Conservation (phyloP, 1,140 invertebrate species). For the Amyelois transitella region DNA sequence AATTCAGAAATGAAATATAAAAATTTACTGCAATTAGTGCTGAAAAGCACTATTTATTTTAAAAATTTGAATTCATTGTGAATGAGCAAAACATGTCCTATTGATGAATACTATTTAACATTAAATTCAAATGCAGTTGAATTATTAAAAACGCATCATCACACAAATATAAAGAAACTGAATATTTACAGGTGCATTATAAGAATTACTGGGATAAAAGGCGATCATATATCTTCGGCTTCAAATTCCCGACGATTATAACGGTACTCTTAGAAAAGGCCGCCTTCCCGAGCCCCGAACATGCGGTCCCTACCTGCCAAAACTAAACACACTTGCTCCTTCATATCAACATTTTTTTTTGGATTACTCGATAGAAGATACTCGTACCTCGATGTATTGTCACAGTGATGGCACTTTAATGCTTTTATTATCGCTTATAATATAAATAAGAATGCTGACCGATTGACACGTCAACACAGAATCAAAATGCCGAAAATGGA, state of each 20-base stretch:
- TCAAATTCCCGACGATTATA: conserved; percentile 46
- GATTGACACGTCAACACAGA: no score
- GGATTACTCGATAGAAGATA: conserved; percentile 32
- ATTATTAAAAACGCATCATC: background rate
- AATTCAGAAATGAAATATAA: no score
- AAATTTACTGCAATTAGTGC: no score
- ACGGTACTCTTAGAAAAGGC: conserved; percentile 50
- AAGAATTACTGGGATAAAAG: background rate
- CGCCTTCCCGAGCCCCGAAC: conserved; percentile 22
- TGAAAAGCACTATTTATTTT: no score
- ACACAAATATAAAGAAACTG: background rate
- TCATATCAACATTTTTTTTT: conserved; percentile 32
- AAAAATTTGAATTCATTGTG: no score
- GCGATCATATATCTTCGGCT: conserved; percentile 38
- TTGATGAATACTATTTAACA: no score
- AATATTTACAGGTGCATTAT: conserved; percentile 2
- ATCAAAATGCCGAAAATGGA: no score
- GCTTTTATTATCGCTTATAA: no score
- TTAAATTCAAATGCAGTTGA: no score
- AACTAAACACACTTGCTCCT: conserved; percentile 49
- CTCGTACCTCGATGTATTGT: conserved; percentile 31
- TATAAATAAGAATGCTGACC: no score
- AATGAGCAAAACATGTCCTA: no score
- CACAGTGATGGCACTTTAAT: no score
- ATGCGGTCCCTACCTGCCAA: conserved; percentile 43